Evolutionary conservation across 2,888 invertebrate genomes (phyloP), one percentile per base, ranked within the genome.

Genomic region (Quadroppia sp.): DNA sequence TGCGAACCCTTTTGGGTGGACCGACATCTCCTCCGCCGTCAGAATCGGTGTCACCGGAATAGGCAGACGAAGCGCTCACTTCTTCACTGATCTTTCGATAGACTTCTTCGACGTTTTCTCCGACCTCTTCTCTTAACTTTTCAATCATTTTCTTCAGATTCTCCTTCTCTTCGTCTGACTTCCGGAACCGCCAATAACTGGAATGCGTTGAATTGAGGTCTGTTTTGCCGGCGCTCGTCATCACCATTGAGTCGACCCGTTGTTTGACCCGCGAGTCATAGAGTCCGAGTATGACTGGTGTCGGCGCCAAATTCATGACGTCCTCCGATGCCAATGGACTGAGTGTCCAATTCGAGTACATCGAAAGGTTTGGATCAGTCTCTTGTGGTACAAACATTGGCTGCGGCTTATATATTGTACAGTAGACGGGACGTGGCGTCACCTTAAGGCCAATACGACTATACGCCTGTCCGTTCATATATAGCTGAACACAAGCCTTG

Each of bases 381-480:
- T 90, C 90, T 76, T 83, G 83, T 25, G 82, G 82, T 75, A 95
- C 93, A 82, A 95, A 96, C 82, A 93, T 94, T 1, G 97, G 96
- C 81, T 97, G 96, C 0, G 94, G 91, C 78, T 93, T 89, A 82
- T 94, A 93, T 70, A 95, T 86, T 0, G 94, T 94, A 80, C 96
- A 96, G 82, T 93, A 97, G 79, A 92, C 94, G 75, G 90, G 89
- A 81, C 91, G 89, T 1, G 94, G 93, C 28, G 93, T 92, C 82
- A 92, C 91, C 83, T 94, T 94, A 75, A 94, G 85, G 0, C 92
- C 94, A 80, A 94, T 84, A 83, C 93, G 92, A 64, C 94, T 94
- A 82, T 94, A 94, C 53, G 93, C 92, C 61, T 80, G 92, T 45
- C 94, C 94, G 81, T 94, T 92, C 76, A 93, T 85, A 83, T 91